These are phyloP conservation scores for Cephus cinctus DNA, from an alignment of 1,140 invertebrate genomes.

Conservation along the genomic window DNA sequence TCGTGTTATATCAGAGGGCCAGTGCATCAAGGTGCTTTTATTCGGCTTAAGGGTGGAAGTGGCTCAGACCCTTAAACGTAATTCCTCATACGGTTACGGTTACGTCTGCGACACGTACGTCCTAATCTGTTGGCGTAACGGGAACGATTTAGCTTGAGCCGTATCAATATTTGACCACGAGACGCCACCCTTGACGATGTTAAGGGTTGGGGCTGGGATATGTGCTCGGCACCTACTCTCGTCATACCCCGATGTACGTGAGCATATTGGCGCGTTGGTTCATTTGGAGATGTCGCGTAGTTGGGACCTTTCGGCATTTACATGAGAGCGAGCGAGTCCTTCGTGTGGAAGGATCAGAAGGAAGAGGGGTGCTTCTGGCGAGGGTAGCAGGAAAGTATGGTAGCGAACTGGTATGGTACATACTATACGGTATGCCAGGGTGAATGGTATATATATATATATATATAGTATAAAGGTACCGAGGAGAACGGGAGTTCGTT, in stretches of 20 bases:
- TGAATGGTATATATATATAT: not conserved
- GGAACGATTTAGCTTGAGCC: conserved; percentile 36
- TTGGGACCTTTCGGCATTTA: conserved; percentile 7
- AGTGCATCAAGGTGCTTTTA: too few relatives aligned
- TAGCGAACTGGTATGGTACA: not conserved
- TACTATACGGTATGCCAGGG: not conserved
- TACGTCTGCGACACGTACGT: conserved; percentile 22
- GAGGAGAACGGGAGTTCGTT: conserved; percentile 39
- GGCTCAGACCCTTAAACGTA: too few relatives aligned
- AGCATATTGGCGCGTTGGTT: not conserved
- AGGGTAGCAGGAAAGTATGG: not conserved
- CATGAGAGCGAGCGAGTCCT: conserved; percentile 8
- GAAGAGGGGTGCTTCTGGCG: too few relatives aligned
- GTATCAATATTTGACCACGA: conserved; percentile 44
- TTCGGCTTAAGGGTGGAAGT: too few relatives aligned
- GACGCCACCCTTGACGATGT: conserved; percentile 9
- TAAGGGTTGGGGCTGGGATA: not conserved
- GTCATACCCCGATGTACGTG: conserved; percentile 3
- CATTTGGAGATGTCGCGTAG: not conserved
- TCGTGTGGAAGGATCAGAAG: too few relatives aligned
- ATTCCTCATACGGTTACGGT: too few relatives aligned
- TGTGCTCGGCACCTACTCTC: not conserved
- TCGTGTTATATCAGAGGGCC: too few relatives aligned
- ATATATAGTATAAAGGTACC: conserved; percentile 8
- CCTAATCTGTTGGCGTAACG: conserved; percentile 37